Conservation (phyloP, 2,888 invertebrate species). For the Synergus umbraculus region DNA sequence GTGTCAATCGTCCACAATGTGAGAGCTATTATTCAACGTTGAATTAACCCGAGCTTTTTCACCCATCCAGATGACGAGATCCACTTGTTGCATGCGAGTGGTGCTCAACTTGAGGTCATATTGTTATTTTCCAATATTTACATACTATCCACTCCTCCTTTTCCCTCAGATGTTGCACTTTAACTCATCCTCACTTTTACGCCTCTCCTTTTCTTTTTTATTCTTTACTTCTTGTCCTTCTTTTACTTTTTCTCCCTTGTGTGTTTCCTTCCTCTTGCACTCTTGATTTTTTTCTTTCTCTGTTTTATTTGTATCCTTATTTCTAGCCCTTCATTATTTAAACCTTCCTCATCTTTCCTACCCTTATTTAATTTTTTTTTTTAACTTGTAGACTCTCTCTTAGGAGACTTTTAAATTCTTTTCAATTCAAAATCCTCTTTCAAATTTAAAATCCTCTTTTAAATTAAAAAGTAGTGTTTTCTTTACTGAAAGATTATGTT, state of each 20-base stretch:
- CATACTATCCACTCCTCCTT: neutral
- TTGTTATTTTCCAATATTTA: conserved; percentile 12
- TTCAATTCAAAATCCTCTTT: neutral
- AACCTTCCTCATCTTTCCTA: neutral
- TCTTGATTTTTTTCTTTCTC: neutral
- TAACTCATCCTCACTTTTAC: neutral
- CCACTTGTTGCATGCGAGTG: conserved; percentile 35
- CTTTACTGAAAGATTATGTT: conserved; percentile 1
- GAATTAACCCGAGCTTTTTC: conserved; percentile 20
- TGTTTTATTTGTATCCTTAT: neutral
- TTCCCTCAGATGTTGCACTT: neutral
- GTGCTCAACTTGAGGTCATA: conserved; percentile 4
- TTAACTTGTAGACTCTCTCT: neutral
- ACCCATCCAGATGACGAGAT: neutral
- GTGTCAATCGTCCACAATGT: conserved; percentile 15
- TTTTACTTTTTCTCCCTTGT: neutral
- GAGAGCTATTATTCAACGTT: conserved; percentile 19
- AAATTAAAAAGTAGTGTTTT: conserved; percentile 4
- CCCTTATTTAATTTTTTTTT: neutral
- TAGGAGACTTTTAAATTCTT: too few species aligned
- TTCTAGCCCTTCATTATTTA: neutral
- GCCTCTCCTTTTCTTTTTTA: neutral
- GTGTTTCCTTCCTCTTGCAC: neutral
- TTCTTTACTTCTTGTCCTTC: neutral
- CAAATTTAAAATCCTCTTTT: neutral